Evolutionary conservation across 2,113 vertebrate genomes (phyloP).

Genomic region (Microcebus ravelobensis): DNA sequence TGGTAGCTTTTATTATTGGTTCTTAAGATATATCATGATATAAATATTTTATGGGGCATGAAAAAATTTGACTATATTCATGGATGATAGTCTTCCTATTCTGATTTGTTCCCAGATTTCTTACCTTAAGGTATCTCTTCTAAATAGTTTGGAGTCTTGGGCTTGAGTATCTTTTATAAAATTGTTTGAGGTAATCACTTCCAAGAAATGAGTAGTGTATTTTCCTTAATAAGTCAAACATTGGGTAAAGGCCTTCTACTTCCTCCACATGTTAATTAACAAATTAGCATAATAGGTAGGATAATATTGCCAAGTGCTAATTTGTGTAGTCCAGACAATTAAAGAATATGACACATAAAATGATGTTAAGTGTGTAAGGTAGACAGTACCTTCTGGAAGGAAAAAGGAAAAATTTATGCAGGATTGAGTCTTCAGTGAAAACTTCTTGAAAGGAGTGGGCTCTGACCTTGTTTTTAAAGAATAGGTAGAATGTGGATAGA

Average conservation of each 20-base stretch:
- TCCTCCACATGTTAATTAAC: constrained; percentile 34
- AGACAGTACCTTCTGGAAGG: neutral
- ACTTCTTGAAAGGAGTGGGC: neutral
- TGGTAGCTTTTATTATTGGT: neutral
- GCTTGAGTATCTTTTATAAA: constrained; percentile 10
- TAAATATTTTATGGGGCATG: neutral
- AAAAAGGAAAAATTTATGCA: neutral
- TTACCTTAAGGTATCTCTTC: neutral
- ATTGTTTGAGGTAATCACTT: constrained; percentile 2
- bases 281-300: neutral
- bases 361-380: neutral
- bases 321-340: neutral
- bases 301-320: neutral
- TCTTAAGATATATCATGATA: neutral
- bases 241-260: constrained; percentile 14
- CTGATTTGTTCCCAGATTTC: constrained; percentile 9
- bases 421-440: neutral
- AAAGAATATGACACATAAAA: neutral
- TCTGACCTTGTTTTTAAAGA: neutral
- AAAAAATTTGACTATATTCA: neutral
- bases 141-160: constrained; percentile 1
- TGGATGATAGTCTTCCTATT: neutral
- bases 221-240: neutral
- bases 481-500: neutral
- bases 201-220: constrained; percentile 8